Conservation (phyloP, 2,113 vertebrate genomes). For the Megatriorchis doriae region DNA sequence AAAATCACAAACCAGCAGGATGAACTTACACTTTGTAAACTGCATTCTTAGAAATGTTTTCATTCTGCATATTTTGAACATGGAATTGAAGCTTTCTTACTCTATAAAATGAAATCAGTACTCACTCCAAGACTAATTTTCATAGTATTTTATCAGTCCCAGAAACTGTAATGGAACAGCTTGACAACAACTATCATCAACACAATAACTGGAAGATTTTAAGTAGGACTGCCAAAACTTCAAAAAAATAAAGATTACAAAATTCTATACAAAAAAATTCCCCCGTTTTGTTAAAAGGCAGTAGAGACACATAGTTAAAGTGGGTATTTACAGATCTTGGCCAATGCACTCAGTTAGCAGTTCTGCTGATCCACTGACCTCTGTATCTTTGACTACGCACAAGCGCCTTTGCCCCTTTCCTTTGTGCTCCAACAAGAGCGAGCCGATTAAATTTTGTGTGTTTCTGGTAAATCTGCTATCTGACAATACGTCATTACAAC, state of each 20-base stretch:
- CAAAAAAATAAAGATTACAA: background rate
- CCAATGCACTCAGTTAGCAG: background rate
- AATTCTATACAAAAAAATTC: background rate
- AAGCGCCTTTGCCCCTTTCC: background rate
- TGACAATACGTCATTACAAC: background rate
- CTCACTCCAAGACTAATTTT: background rate
- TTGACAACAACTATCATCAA: background rate
- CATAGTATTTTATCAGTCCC: background rate
- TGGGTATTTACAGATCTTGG: background rate
- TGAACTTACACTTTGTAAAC: background rate
- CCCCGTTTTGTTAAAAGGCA: background rate
- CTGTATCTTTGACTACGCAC: background rate
- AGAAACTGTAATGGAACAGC: background rate
- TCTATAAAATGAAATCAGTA: background rate
- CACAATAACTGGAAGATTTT: background rate
- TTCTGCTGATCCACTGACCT: background rate
- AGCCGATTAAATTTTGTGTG: accelerated
- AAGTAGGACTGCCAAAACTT: background rate
- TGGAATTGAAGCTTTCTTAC: background rate
- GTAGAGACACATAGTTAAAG: background rate
- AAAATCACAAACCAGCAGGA: background rate
- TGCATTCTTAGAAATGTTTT: background rate
- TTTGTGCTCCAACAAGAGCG: background rate
- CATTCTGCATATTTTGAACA: background rate
- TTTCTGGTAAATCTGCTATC: background rate